Base-by-base conservation (phyloP, 2,888 invertebrate species). In the Apotomis betuletana region DNA sequence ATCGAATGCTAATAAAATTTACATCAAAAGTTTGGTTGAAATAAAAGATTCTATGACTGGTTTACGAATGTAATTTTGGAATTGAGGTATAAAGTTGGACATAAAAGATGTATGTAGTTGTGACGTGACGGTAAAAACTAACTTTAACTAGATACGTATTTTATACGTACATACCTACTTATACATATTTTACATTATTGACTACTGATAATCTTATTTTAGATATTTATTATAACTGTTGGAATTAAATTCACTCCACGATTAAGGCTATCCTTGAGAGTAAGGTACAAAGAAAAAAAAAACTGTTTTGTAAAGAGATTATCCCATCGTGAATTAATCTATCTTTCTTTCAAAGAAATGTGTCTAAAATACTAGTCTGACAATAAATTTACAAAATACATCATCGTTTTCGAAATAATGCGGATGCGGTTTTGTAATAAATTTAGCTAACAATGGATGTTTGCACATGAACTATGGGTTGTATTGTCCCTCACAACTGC, bases 1-100 rank as follows among this genome's bases (percentile, higher is more conserved):
- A 60, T 52, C 65, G 13, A 61, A 67, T 67, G 12, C 71, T 67
- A 44, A 71, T 57, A 67, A 55, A 57, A 38, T 60, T 70, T 65
- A 60, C 38, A 51, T 41, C 67, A 57, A 36, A 41, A 52, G 41
- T 54, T 61, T 67, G 49, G 36, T 27, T 27, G 51, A 57, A 49
- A 46, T 55, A 49, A 65, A 65, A 49, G 15, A 4, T 65, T 65
- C 57, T 55, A 64, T 54, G 64, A n/a, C 44, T 41, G 51, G 59
- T 59, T 52, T 67, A 67, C 57, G 59, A 61, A 68, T 46, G 55
- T 57, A 46, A 65, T 65, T 65, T 65, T 57, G 57, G 57, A 65
- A 65, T 65, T 27, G 55, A 65, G 36, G 27, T 55, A 65, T 65
- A 57, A 65, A 65, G 55, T 36, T 46, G 57, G 36, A 27, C 65